These are phyloP conservation scores for Gymnorhina tibicen DNA, from an alignment of 2,113 vertebrate genomes.

Conservation along the genomic window DNA sequence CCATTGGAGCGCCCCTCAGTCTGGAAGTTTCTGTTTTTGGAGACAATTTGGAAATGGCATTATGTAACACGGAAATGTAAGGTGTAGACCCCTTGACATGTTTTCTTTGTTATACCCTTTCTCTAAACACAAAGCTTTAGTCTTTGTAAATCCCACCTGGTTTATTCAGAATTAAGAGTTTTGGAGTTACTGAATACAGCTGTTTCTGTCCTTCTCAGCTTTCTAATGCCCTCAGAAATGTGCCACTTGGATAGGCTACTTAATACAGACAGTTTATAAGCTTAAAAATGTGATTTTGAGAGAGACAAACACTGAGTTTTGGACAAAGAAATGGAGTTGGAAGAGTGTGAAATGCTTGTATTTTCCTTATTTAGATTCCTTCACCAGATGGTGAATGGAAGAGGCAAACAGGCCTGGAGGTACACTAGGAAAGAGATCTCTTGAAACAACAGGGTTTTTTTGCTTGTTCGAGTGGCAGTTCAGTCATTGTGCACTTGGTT, in stretches of 20 bases:
- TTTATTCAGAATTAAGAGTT: neutral
- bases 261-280: neutral
- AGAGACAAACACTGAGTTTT: neutral
- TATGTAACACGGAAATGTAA: neutral
- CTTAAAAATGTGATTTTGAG: neutral
- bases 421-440: neutral
- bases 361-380: neutral
- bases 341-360: neutral
- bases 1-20: neutral
- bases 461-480: neutral
- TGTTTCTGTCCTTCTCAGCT: neutral
- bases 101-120: neutral
- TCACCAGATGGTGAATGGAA: neutral
- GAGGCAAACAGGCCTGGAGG: neutral
- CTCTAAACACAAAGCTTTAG: neutral
- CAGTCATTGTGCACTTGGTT: neutral
- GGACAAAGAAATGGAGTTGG: neutral
- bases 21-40: neutral
- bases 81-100: neutral
- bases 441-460: neutral
- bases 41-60: neutral
- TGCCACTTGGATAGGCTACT: neutral
- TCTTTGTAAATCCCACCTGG: neutral
- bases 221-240: neutral
- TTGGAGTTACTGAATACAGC: neutral